Percentiles rank a stretch among this genome's conserved stretches.
phyloP scores from a whole-genome alignment of 2,888 invertebrate genomes.

The Hymenopus coronatus region DNA sequence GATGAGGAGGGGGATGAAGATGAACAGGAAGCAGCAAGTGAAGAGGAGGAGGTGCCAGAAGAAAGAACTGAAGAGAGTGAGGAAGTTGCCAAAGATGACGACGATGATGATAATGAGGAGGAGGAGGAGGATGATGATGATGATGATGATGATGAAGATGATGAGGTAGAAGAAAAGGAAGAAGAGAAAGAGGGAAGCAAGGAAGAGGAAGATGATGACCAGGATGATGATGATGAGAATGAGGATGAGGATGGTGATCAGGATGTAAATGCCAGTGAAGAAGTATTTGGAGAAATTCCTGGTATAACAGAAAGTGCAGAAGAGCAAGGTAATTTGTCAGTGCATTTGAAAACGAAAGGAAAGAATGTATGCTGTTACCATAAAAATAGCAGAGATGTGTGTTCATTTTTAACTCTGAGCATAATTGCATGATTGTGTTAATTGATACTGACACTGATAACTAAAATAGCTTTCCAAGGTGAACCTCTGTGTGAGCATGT shows the following conservation, averaged over 20 bases:
- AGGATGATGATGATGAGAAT: conserved; percentile 42
- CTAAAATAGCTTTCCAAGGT: too few relatives aligned
- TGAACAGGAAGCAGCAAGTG: not conserved
- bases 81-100: conserved; percentile 34
- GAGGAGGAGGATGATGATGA: conserved; percentile 25
- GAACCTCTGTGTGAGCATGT: too few relatives aligned
- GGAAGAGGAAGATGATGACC: conserved; percentile 42
- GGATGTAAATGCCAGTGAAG: conserved; percentile 3
- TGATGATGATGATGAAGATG: conserved; percentile 30
- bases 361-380: not conserved
- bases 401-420: too few relatives aligned
- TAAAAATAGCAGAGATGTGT: too few relatives aligned
- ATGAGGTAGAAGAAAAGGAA: conserved; percentile 38
- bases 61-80: not conserved
- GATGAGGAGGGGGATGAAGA: conserved; percentile 41
- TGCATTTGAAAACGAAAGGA: not conserved
- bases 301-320: conserved; percentile 25
- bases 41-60: not conserved
- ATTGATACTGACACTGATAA: too few relatives aligned
- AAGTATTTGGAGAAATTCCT: conserved; percentile 15
- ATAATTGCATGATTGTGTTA: too few relatives aligned
- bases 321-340: not conserved
- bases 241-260: conserved; percentile 44
- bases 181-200: conserved; percentile 37
- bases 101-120: conserved; percentile 34